These are phyloP conservation scores for Temnothorax longispinosus DNA, from an alignment of 1,140 invertebrate species.

Conservation along the genomic window DNA sequence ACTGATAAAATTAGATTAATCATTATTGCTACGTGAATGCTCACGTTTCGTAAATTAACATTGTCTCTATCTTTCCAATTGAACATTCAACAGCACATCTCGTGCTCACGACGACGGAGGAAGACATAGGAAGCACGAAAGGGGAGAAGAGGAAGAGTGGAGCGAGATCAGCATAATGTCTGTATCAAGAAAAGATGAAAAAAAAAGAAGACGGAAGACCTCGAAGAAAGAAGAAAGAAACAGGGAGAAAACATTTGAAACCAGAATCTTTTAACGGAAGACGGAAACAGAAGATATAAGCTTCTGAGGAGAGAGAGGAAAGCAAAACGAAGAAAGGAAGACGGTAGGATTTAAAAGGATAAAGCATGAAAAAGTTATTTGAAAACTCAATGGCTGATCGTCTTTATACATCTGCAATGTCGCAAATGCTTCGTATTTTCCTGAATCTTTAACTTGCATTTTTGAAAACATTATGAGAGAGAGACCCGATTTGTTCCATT, in stretches of 20 bases:
- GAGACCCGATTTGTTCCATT: neutral
- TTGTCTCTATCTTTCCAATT: conserved; percentile 68
- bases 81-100: conserved; percentile 53
- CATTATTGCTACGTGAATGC: conserved; percentile 58
- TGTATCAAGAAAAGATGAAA: conserved; percentile 62
- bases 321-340: neutral
- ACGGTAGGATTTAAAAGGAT: conserved; percentile 45
- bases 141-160: neutral
- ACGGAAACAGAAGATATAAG: conserved; percentile 11
- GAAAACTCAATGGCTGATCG: neutral
- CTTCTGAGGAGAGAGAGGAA: conserved; percentile 1
- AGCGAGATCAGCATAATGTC: conserved; percentile 54
- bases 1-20: conserved; percentile 52
- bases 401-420: neutral
- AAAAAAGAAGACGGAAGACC: conserved; percentile 18
- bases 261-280: conserved; percentile 44
- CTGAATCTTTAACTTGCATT: neutral
- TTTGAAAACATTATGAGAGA: neutral
- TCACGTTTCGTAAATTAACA: conserved; percentile 56
- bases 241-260: neutral
- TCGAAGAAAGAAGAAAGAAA: conserved; percentile 9
- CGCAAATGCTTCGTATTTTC: neutral
- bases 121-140: neutral
- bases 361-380: conserved; percentile 72
- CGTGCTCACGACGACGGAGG: neutral